Evolutionary conservation across 2,113 vertebrate genomes (phyloP), one percentile per base, ranked within the genome.

Genomic region (Catagonus wagneri): DNA sequence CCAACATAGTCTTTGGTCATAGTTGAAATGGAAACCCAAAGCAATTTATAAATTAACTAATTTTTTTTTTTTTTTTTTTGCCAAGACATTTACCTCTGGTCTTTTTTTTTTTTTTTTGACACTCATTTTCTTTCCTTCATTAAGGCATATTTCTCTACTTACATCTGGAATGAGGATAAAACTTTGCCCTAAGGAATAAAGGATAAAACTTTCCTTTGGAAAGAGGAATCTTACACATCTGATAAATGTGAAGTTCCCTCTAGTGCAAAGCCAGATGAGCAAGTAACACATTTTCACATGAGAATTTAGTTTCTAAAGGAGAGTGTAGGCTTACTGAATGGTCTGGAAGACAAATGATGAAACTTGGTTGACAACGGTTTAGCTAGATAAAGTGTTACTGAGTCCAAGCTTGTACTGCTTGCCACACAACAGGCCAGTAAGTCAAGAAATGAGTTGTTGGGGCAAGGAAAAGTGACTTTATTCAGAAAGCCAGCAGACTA

Each of bases 31-130:
- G 39, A 92, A 74, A 68, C 32, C 9, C 5, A 95, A 92, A 87
- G 60, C 65, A 92, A 91, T 89, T 93, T 69, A 65, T 68, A 80
- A 76, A 81, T 80, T 76, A 75, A 27, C 3, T 66, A 68, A 60
- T 93, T 58, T 81, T 75, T 78, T 32, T 80, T 94, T 93, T 58
- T 81, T 75, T 78, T 32, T 80, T 94, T 69, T 29, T 86, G 23
- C 14, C 61, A 56, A 80, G 29, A 54, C 22, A 80, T 61, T 20
- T 66, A 90, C 32, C 7, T 86, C 66, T 81, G 20, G 61, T 6
- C 20, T 61, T 32, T 27, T 72, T 74, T 36, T 20, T 61, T 32
- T 27, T 72, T 74, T 36, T 68, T 63, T 60, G 7, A 66, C 20
- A 29, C 17, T 88, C 9, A n/a, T n/a, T 81, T 13, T 72, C 27